A percentile compares a stretch with the other conserved stretches of the same genome.
Evolutionary conservation across 2,113 vertebrate species (phyloP).

Genomic region (Maccullochella peelii): DNA sequence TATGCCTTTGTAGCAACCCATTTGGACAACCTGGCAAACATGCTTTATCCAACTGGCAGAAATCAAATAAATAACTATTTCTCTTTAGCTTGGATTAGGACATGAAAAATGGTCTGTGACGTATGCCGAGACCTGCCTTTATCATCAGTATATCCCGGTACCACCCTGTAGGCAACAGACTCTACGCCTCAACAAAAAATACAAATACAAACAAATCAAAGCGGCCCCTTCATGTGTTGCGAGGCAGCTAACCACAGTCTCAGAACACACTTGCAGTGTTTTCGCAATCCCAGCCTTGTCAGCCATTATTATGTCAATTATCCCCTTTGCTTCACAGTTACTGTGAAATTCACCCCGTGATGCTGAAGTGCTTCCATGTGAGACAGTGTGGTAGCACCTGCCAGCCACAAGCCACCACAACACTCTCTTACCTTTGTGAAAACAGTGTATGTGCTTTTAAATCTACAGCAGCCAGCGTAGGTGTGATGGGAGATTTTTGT

Average conservation of each 20-base stretch:
- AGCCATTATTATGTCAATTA: constrained; percentile 56
- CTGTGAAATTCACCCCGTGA: constrained; percentile 18
- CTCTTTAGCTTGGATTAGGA: neutral
- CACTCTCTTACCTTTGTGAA: neutral
- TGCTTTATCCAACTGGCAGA: constrained; percentile 4
- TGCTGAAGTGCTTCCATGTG: constrained; percentile 36
- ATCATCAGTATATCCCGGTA: neutral
- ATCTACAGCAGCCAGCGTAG: neutral
- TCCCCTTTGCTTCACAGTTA: constrained; percentile 26
- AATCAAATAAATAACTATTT: constrained; percentile 24
- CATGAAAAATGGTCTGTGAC: neutral
- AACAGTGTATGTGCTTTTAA: neutral
- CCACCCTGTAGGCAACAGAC: neutral
- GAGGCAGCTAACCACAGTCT: constrained; percentile 49
- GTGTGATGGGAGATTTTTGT: neutral
- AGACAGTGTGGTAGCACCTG: constrained; percentile 39
- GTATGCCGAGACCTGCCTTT: neutral
- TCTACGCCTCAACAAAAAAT: constrained; percentile 8
- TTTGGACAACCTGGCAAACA: constrained; percentile 9
- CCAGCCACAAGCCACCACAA: constrained; percentile 10
- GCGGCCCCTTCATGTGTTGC: constrained; percentile 18
- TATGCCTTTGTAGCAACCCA: constrained; percentile 1
- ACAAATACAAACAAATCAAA: constrained; percentile 33
- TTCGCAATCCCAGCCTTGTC: constrained; percentile 36
- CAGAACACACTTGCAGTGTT: constrained; percentile 34